Evolutionary conservation across 2,113 vertebrate genomes (phyloP), one percentile per base, ranked within the genome.

Genomic region (Myiopsitta monachus): DNA sequence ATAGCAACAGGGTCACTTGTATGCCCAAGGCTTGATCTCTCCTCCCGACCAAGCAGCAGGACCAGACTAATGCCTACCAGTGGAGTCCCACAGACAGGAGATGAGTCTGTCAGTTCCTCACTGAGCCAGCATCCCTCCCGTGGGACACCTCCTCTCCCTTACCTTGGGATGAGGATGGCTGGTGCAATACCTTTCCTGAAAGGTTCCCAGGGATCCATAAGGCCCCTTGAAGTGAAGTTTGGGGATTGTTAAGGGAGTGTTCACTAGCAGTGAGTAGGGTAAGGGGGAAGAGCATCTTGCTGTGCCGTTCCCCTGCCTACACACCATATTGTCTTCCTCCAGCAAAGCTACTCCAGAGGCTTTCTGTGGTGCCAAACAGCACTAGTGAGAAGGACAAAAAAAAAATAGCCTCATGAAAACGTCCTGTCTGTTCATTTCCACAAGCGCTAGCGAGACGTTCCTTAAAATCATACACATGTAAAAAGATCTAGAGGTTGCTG

Each of bases 391-490:
- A 87, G 83, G 46, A 49, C 0, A 6, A 6, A 18, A 28, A 27
- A 44, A 22, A 39, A 24, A 39, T 57, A 97, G 64, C 70, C 92
- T 95, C 1, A 0, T 63, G 89, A 88, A 96, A 90, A 79, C 1
- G 15, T 66, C 92, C 87, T 69, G 57, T 83, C 78, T 91, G 70
- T 88, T 97, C 95, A 41, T 95, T 97, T 97, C 95, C 95, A 96
- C 88, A 77, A 95, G 93, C 3, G 1, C 94, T 92, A 96, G 88
- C 24, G 18, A 95, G 84, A 82, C n/a, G 27, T 92, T 95, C 93
- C 95, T 97, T 94, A 96, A 98, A 97, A 95, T 95, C 97, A 96
- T 95, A 97, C 96, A 97, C 97, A 97, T 98, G 97, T 98, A 97
- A 97, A 98, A 97, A 95, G 97, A 98, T 95, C 94, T 91, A 95